Conservation (phyloP, 2,888 invertebrate species). For the Erpobdella octoculata region DNA sequence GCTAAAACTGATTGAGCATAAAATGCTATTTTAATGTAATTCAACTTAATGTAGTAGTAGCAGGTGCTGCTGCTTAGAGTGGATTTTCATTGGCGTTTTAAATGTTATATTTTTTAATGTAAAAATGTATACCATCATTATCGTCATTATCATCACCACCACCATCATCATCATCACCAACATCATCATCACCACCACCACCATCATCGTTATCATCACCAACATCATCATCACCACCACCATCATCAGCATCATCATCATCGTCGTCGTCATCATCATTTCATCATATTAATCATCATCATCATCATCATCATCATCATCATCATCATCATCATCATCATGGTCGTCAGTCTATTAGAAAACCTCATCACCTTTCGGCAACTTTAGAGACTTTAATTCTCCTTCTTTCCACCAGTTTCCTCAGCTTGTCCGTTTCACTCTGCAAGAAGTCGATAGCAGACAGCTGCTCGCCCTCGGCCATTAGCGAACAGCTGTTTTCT, state of each 20-base stretch:
- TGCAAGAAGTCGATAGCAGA: not conserved
- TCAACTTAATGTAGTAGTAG: too few species aligned
- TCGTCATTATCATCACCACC: conserved; percentile 1
- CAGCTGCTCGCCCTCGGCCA: not conserved
- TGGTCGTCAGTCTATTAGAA: too few species aligned
- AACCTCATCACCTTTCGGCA: conserved; percentile 48
- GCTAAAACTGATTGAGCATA: too few species aligned
- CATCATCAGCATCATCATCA: conserved; percentile 19
- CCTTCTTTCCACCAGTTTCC: conserved; percentile 65
- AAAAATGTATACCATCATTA: too few species aligned
- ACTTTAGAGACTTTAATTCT: conserved; percentile 51
- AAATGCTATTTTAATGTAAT: too few species aligned
- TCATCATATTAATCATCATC: not conserved
- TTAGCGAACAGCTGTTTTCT: not conserved
- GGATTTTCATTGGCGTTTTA: too few species aligned
- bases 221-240: conserved; percentile 10
- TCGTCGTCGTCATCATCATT: not conserved
- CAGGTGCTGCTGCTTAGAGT: too few species aligned
- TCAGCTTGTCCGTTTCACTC: conserved; percentile 62
- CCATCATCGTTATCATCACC: not conserved
- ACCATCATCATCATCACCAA: too few species aligned
- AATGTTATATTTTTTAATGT: not conserved
- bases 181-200: too few species aligned
- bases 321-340: conserved; percentile 21
- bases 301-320: conserved; percentile 21